phyloP scores from a whole-genome alignment of 2,888 invertebrate genomes.

The Temnothorax unifasciatus region DNA sequence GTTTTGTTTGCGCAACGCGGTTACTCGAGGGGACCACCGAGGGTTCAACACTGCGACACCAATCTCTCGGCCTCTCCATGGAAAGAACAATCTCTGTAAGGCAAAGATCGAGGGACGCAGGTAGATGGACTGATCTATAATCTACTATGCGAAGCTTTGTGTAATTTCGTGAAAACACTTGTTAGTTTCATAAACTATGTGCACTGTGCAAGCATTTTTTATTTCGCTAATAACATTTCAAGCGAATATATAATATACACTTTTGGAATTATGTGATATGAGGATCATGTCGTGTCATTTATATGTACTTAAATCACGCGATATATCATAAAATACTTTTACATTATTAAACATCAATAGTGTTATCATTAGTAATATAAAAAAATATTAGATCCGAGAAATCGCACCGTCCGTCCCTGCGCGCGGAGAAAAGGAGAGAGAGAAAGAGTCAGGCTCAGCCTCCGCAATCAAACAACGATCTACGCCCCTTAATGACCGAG shows the following conservation, averaged over 20 bases:
- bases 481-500: conserved; percentile 81
- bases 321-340: background rate
- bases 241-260: background rate
- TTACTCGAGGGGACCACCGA: conserved; percentile 49
- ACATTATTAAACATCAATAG: background rate
- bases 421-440: conserved; percentile 24
- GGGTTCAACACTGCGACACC: conserved; percentile 25
- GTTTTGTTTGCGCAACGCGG: conserved; percentile 61
- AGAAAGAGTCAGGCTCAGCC: conserved; percentile 71
- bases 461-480: conserved; percentile 82
- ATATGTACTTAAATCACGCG: background rate
- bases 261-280: background rate
- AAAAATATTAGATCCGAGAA: background rate
- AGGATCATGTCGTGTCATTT: background rate
- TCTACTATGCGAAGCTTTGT: background rate
- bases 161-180: background rate
- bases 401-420: background rate
- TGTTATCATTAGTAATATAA: background rate
- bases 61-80: conserved; percentile 3
- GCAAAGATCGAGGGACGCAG: conserved; percentile 24
- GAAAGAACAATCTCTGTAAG: conserved; percentile 12
- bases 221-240: background rate
- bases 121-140: background rate
- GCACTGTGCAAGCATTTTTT: background rate
- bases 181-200: background rate